These are phyloP conservation scores for Salvelinus fontinalis DNA, from an alignment of 2,113 vertebrate genomes.

Conservation along the genomic window DNA sequence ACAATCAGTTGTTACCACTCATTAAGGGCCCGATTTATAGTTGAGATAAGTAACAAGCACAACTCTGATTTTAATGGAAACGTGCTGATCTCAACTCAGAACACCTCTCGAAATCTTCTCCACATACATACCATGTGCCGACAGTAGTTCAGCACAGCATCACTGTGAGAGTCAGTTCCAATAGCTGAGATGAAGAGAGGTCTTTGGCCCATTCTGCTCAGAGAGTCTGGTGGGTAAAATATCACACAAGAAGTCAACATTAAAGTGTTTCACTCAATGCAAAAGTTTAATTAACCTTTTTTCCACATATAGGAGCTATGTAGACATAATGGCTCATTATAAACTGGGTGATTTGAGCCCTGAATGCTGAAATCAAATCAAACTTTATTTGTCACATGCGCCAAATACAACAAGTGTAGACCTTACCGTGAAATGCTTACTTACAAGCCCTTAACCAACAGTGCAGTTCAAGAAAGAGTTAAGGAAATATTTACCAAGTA, in stretches of 20 bases:
- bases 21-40: neutral
- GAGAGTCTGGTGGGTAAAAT: slow-evolving; percentile 72
- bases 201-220: slow-evolving; percentile 80
- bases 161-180: slow-evolving; percentile 80
- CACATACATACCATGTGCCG: slow-evolving; percentile 81
- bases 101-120: neutral
- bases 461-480: too few relatives aligned
- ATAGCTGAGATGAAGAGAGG: slow-evolving; percentile 83
- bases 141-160: slow-evolving; percentile 78
- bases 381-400: too few relatives aligned
- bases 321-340: slow-evolving; percentile 10
- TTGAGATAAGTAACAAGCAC: too few relatives aligned
- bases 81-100: neutral
- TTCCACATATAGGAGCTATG: neutral
- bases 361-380: too few relatives aligned
- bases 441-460: too few relatives aligned
- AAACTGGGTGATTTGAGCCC: too few relatives aligned
- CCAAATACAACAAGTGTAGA: too few relatives aligned
- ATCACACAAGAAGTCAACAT: slow-evolving; percentile 1
- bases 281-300: neutral
- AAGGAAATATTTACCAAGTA: too few relatives aligned
- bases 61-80: too few relatives aligned
- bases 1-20: neutral
- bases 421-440: too few relatives aligned
- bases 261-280: neutral